Base-by-base conservation (phyloP, 2,888 invertebrate species). In the Drosophila nigritarsus region DNA sequence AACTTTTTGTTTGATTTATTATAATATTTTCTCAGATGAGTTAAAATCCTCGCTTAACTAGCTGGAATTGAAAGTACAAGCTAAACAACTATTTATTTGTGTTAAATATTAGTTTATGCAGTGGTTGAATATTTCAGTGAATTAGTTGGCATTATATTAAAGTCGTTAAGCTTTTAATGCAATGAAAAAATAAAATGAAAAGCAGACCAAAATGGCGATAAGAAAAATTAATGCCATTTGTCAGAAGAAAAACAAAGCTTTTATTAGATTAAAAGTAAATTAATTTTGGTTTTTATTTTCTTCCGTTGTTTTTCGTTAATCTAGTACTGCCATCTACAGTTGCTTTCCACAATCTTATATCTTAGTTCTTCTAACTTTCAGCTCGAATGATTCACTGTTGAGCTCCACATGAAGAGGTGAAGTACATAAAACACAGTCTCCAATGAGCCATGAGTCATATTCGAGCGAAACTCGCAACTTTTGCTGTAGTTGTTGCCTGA, bases 381-480 rank as follows among this genome's bases (percentile, higher is more conserved):
- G 32, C 40, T 34, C 15, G 60, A 45, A 55, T 73, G 75, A 73
- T 73, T 73, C 73, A 73, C 60, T 32, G 27, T 34, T 20, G 32
- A 50, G 11, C 30, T 13, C 11, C 18, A 32, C 30, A 32, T 8
- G 13, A 32, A 34, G 53, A 48, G 49, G 20, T 24, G 15, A 60
- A 34, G 18, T n/a, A 38, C 13, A 20, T 5, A 9, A 53, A 48
- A 45, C 36, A 32, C 61, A 51, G 60, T 58, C 56, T 45, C 56
- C 45, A 59, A 50, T 61, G 68, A 67, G 51, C 61, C 75, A 75
- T 56, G 55, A 8, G 45, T 45, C 45, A 45, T 8, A 34, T 15
- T 34, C 20, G 53, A 38, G 20, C 20, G 4, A 24, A 45, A 8
- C 15, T 45, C 2, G 9, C 32, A 11, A 32, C 32, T 32, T 32